Evolutionary conservation across 1,140 invertebrate species (phyloP).

Genomic region (Sinella curviseta): DNA sequence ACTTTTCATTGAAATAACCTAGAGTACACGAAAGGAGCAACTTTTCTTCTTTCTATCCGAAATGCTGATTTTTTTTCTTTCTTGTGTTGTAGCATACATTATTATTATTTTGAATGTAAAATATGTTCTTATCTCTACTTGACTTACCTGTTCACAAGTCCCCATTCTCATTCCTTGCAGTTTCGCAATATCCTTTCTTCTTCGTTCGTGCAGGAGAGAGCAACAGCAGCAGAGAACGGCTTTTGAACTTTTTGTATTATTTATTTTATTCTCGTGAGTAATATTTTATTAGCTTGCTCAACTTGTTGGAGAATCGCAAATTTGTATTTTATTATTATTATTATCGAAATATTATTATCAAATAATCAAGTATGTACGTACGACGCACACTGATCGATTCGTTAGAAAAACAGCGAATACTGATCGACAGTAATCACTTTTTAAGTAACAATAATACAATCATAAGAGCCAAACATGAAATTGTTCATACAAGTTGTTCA

Average conservation of each 20-base stretch:
- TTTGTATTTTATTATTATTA: no score
- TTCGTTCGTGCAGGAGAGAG: neutral
- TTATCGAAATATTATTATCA: no score
- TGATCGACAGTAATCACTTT: neutral
- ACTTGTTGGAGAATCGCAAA: neutral
- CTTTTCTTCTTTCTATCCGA: no score
- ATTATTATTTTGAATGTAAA: neutral
- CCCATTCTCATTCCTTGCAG: conserved; percentile 14
- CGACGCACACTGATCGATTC: no score
- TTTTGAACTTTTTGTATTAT: conserved; percentile 4
- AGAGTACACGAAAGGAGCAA: no score
- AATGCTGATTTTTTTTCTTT: no score
- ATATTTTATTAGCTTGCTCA: conserved; percentile 4
- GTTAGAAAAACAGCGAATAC: no score
- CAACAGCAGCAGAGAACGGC: neutral
- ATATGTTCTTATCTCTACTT: neutral
- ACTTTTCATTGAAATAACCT: no score
- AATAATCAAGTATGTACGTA: no score
- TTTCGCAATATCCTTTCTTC: neutral
- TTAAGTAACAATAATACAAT: no score
- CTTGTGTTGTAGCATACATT: neutral
- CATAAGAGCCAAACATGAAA: no score
- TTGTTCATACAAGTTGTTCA: neutral
- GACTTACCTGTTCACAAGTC: conserved; percentile 5
- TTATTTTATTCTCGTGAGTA: neutral